phyloP scores from a whole-genome alignment of 2,113 vertebrate species.

The Pelodiscus sinensis region DNA sequence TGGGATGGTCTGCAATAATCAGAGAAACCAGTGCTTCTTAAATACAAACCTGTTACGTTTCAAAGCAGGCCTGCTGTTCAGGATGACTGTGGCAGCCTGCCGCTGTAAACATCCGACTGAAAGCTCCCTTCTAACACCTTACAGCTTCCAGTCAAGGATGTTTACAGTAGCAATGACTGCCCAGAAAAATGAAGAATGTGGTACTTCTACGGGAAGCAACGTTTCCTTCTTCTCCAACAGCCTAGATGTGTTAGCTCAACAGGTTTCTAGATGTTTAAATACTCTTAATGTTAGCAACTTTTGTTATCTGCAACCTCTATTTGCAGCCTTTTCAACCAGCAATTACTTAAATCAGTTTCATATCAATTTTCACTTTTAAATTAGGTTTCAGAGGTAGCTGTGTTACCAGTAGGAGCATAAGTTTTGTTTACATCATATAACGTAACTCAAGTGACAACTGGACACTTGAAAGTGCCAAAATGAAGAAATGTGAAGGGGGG shows the following conservation, averaged over 20 bases:
- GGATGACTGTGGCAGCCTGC: constrained; percentile 87
- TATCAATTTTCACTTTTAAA: not conserved
- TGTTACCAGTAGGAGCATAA: not conserved
- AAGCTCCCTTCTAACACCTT: constrained; percentile 86
- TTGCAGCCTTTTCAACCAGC: not conserved
- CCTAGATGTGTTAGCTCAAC: not conserved
- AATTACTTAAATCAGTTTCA: not conserved
- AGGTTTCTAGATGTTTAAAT: accelerated
- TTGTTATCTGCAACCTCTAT: not conserved
- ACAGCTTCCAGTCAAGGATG: constrained; percentile 99
- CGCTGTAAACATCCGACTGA: constrained; percentile 99
- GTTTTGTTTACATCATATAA: not conserved
- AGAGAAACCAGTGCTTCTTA: not conserved
- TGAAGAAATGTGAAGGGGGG: not conserved
- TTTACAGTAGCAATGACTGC: constrained; percentile 95
- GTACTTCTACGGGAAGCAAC: not conserved
- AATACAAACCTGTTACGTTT: constrained; percentile 6
- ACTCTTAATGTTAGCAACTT: accelerated
- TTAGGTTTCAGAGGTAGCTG: no score
- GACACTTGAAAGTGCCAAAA: not conserved
- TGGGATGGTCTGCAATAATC: not conserved
- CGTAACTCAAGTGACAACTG: not conserved
- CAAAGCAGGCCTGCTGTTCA: not conserved
- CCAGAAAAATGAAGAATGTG: constrained; percentile 55
- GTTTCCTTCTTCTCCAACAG: not conserved